Evolutionary conservation across 1,140 invertebrate species (phyloP).

Genomic region (Monomorium pharaonis): DNA sequence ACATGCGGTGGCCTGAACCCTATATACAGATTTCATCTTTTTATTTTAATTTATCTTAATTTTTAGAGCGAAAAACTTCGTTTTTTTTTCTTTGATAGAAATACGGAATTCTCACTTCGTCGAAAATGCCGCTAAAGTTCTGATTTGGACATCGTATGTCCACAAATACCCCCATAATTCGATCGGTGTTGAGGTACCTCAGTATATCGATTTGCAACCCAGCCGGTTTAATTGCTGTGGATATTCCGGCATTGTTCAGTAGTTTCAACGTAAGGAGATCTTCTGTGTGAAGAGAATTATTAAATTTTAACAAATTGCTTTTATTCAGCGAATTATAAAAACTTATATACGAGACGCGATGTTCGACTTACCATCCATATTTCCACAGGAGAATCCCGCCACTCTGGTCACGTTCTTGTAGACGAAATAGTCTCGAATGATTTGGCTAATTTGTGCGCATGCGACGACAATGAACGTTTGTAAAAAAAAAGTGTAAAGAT

Average conservation of each 20-base stretch:
- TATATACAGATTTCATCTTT: background rate
- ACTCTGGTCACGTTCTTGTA: slow-evolving; percentile 59
- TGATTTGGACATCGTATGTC: slow-evolving; percentile 54
- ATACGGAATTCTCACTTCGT: slow-evolving; percentile 46
- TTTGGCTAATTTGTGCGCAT: slow-evolving; percentile 12
- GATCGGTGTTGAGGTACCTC: slow-evolving; percentile 23
- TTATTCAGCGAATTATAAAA: background rate
- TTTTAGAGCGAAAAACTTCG: background rate
- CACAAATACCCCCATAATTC: slow-evolving; percentile 66
- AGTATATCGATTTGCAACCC: slow-evolving; percentile 2
- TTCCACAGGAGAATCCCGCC: slow-evolving; percentile 63
- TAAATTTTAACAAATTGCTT: background rate
- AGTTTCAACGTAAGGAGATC: slow-evolving; percentile 46
- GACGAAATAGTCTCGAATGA: slow-evolving; percentile 69
- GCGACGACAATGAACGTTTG: slow-evolving; percentile 42
- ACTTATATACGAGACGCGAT: background rate
- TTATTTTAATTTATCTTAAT: no score
- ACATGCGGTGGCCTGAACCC: slow-evolving; percentile 50
- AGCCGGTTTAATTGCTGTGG: slow-evolving; percentile 25
- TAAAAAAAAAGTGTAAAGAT: background rate
- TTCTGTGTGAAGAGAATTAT: slow-evolving; percentile 30
- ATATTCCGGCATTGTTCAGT: slow-evolving; percentile 47
- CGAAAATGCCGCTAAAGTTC: slow-evolving; percentile 36
- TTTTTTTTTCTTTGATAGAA: background rate
- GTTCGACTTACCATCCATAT: slow-evolving; percentile 32